A percentile compares a stretch with the other conserved stretches of the same genome.
Conservation (phyloP, 2,888 invertebrate species). For the Elgonia sp. region DNA sequence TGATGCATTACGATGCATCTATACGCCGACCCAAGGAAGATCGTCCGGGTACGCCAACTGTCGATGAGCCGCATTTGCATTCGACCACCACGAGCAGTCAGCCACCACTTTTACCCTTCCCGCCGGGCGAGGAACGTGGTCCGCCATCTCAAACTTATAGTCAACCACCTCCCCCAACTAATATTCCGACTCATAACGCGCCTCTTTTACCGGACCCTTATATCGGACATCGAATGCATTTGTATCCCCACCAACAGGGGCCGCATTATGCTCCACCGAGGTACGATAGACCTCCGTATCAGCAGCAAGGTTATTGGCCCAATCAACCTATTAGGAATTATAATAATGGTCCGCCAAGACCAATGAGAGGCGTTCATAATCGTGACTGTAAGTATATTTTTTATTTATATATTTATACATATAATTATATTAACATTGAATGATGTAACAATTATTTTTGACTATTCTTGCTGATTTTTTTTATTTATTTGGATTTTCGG, state of each 20-base stretch:
- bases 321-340: constrained; percentile 85
- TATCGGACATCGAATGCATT: constrained; percentile 84
- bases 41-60: constrained; percentile 91
- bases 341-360: constrained; percentile 85
- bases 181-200: constrained; percentile 84
- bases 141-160: constrained; percentile 83
- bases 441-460: background rate
- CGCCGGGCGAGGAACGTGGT: constrained; percentile 85
- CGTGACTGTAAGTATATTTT: constrained; percentile 79
- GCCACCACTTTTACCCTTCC: constrained; percentile 84
- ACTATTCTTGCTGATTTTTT: no score
- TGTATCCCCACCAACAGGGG: constrained; percentile 85
- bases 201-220: constrained; percentile 85
- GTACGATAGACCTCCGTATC: constrained; percentile 85
- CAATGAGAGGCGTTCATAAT: constrained; percentile 86
- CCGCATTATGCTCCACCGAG: constrained; percentile 83
- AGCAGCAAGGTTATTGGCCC: constrained; percentile 84
- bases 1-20: constrained; percentile 85
- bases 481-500: no score
- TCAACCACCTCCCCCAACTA: constrained; percentile 81
- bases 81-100: constrained; percentile 81
- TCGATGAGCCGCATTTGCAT: constrained; percentile 86
- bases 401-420: background rate
- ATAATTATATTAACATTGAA: background rate
- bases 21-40: constrained; percentile 88